Evolutionary conservation across 2,888 invertebrate genomes (phyloP).

Genomic region (Sphinx pinastri): DNA sequence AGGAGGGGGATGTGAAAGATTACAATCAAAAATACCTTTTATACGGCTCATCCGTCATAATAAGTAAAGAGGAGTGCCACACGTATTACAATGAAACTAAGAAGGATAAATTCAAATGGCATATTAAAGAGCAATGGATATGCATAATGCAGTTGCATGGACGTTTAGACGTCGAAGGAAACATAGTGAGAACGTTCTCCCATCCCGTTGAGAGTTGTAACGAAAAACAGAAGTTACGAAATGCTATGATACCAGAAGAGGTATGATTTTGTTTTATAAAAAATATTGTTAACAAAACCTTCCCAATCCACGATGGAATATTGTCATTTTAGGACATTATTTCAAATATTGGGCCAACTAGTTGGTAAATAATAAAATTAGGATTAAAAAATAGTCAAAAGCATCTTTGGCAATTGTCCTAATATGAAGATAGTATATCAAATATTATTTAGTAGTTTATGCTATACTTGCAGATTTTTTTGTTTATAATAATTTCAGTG

Average conservation of each 20-base stretch:
- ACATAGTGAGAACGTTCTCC: slow-evolving; percentile 20
- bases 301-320: too few species aligned
- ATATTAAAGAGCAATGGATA: slow-evolving; percentile 13
- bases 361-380: too few species aligned
- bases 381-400: too few species aligned
- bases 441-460: too few species aligned
- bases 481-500: neutral
- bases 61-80: slow-evolving; percentile 38
- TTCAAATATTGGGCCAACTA: too few species aligned
- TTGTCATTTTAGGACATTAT: too few species aligned
- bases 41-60: slow-evolving; percentile 41
- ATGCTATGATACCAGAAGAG: neutral
- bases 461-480: neutral
- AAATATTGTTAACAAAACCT: neutral
- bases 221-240: neutral
- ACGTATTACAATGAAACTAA: neutral
- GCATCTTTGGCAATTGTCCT: too few species aligned
- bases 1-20: slow-evolving; percentile 36
- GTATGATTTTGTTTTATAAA: neutral
- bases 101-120: neutral
- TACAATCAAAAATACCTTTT: slow-evolving; percentile 37
- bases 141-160: slow-evolving; percentile 23
- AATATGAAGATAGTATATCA: too few species aligned
- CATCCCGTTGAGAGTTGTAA: slow-evolving; percentile 2
- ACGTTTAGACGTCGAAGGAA: slow-evolving; percentile 25